Conservation (phyloP, 2,113 vertebrate species). For the Rhea americana region DNA sequence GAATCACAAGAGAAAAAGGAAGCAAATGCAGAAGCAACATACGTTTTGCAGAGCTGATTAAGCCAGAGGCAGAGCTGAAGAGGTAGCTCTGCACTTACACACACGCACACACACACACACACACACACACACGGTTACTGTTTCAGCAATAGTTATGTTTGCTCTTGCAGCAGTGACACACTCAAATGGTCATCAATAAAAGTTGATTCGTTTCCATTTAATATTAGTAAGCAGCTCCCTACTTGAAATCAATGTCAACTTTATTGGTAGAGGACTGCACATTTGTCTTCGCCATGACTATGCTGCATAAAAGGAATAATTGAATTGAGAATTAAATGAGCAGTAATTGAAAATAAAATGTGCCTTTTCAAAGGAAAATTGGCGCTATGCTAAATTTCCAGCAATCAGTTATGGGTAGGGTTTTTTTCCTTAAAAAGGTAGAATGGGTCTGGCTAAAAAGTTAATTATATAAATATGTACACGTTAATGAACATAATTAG, state of each 20-base stretch:
- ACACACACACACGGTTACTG: neutral
- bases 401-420: neutral
- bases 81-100: neutral
- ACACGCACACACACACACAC: no score
- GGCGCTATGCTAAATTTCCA: neutral
- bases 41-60: neutral
- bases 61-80: neutral
- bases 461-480: slow-evolving; percentile 51
- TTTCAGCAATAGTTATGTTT: slow-evolving; percentile 13
- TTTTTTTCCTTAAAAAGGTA: slow-evolving; percentile 23
- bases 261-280: neutral
- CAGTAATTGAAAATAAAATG: slow-evolving; percentile 14
- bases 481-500: slow-evolving; percentile 49
- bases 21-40: neutral
- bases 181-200: slow-evolving; percentile 35
- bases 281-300: slow-evolving; percentile 15
- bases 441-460: neutral
- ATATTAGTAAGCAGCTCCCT: slow-evolving; percentile 2
- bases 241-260: slow-evolving; percentile 25
- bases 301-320: slow-evolving; percentile 13
- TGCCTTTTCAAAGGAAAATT: slow-evolving; percentile 29
- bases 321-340: slow-evolving; percentile 47
- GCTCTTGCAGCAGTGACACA: neutral
- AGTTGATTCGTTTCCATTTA: slow-evolving; percentile 42
- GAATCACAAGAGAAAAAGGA: neutral